A percentile compares a stretch with the other conserved stretches of the same genome.
phyloP scores from a whole-genome alignment of 1,140 invertebrate species.

The Zaprionus kolodkinae region DNA sequence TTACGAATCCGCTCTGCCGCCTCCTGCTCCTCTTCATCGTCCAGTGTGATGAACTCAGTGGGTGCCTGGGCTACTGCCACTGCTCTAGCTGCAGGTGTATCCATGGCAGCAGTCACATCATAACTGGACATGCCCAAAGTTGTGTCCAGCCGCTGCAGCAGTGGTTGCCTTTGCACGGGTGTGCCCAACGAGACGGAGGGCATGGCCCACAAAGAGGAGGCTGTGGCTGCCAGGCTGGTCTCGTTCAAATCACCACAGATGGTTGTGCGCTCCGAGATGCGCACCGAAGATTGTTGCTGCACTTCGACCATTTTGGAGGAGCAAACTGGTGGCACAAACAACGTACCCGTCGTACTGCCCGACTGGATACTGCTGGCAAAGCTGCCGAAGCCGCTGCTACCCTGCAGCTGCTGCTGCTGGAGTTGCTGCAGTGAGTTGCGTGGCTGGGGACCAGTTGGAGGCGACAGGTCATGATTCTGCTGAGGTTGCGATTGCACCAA shows the following conservation, averaged over 20 bases:
- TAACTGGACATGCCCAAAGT: slow-evolving; percentile 76
- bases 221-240: slow-evolving; percentile 1
- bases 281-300: slow-evolving; percentile 16
- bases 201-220: slow-evolving; percentile 37
- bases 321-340: slow-evolving; percentile 66
- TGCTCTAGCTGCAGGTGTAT: not conserved
- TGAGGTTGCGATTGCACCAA: not conserved
- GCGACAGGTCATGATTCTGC: not conserved
- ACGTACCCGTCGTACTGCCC: slow-evolving; percentile 18
- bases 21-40: not conserved
- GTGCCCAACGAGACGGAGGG: slow-evolving; percentile 2
- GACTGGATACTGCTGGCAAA: slow-evolving; percentile 35
- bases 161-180: slow-evolving; percentile 4
- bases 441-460: slow-evolving; percentile 61
- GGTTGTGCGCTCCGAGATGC: slow-evolving; percentile 73
- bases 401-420: slow-evolving; percentile 25
- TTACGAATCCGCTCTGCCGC: not conserved
- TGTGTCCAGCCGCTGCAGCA: slow-evolving; percentile 60
- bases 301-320: slow-evolving; percentile 71
- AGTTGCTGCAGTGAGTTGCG: slow-evolving; percentile 40
- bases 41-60: not conserved
- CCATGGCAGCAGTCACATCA: slow-evolving; percentile 50
- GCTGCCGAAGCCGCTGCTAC: slow-evolving; percentile 70
- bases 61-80: not conserved
- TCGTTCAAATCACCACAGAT: slow-evolving; percentile 60